phyloP scores from a whole-genome alignment of 2,113 vertebrate species.

The Bufo bufo region DNA sequence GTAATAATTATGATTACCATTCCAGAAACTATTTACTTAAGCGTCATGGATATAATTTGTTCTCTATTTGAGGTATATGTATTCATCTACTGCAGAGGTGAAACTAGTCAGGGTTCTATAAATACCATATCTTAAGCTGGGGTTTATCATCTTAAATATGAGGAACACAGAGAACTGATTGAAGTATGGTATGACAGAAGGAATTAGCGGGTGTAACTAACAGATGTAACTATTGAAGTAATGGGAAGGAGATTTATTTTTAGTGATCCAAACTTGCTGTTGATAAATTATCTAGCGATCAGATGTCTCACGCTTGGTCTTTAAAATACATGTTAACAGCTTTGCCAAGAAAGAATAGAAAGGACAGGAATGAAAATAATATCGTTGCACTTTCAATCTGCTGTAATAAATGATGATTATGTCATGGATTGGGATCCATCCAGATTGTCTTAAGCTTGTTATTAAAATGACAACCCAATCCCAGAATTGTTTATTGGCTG shows the following conservation, averaged over 20 bases:
- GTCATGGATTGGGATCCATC: not conserved
- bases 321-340: conserved; percentile 30
- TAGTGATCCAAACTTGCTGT: conserved; percentile 11
- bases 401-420: conserved; percentile 24
- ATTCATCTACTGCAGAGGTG: not conserved
- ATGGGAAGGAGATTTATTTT: conserved; percentile 21
- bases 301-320: conserved; percentile 28
- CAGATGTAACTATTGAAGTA: conserved; percentile 22
- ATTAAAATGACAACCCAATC: not conserved
- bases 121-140: conserved; percentile 7
- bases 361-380: not conserved
- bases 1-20: not conserved
- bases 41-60: not conserved
- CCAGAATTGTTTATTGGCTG: not conserved
- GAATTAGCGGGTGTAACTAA: conserved; percentile 26
- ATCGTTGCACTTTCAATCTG: not conserved
- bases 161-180: conserved; percentile 1
- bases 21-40: not conserved
- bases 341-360: conserved; percentile 12
- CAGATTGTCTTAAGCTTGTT: not conserved
- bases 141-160: conserved; percentile 16
- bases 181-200: conserved; percentile 13
- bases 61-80: not conserved
- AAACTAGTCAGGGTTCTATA: not conserved
- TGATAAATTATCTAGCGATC: conserved; percentile 41